These are phyloP conservation scores for Eudyptes chrysolophus DNA, from an alignment of 2,113 vertebrate species.

Conservation along the genomic window DNA sequence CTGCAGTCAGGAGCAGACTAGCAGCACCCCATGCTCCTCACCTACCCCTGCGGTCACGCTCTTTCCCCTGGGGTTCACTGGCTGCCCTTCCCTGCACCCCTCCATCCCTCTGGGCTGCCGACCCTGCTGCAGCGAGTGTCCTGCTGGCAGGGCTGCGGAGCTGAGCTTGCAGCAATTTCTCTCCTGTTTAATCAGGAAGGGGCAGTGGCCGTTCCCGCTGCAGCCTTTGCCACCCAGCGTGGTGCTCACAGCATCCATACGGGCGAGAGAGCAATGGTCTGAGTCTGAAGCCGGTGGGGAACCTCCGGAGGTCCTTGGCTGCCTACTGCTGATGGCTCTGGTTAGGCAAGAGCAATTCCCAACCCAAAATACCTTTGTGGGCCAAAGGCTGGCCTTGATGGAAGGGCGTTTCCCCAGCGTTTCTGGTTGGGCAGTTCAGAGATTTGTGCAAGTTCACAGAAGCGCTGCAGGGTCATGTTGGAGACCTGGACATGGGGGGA, in stretches of 20 bases:
- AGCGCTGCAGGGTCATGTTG: background rate
- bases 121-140: background rate
- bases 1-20: background rate
- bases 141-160: background rate
- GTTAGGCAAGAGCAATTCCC: background rate
- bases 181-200: background rate
- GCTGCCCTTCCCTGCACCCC: background rate
- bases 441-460: background rate
- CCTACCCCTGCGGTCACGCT: background rate
- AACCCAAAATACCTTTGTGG: background rate
- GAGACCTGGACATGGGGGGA: background rate
- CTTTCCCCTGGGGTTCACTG: background rate
- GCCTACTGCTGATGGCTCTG: background rate
- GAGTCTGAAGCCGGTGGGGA: background rate
- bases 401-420: background rate
- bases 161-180: background rate
- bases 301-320: background rate
- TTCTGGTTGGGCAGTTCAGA: background rate
- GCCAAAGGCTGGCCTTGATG: no score
- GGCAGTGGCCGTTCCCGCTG: background rate
- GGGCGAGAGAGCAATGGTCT: accelerated
- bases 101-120: background rate
- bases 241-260: background rate
- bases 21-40: background rate
- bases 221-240: background rate